phyloP scores from a whole-genome alignment of 2,797 vertebrate genomes.

The Onychomys arenicola region DNA sequence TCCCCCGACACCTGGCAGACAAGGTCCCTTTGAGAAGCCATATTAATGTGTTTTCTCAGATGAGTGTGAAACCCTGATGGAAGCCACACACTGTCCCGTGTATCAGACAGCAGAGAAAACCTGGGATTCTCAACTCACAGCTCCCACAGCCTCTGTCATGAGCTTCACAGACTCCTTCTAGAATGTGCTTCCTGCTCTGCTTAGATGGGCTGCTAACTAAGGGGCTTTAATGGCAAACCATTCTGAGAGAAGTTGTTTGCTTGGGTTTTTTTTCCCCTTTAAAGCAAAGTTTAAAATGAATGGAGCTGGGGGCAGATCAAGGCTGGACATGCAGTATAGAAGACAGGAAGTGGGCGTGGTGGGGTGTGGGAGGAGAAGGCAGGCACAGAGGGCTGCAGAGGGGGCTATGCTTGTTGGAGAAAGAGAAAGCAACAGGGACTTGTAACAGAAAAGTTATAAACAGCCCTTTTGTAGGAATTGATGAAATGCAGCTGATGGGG shows the following conservation, averaged over 20 bases:
- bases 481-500: too few relatives aligned
- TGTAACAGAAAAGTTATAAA: not conserved
- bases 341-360: not conserved
- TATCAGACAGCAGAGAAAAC: not conserved
- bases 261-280: not conserved
- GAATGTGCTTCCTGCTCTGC: not conserved
- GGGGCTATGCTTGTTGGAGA: not conserved
- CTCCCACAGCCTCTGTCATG: too few relatives aligned
- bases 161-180: not conserved
- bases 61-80: not conserved
- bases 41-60: not conserved
- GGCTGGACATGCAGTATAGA: not conserved
- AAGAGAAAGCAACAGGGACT: not conserved
- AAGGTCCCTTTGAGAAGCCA: not conserved
- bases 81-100: not conserved
- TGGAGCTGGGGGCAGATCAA: not conserved
- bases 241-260: not conserved
- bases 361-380: accelerated
- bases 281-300: not conserved
- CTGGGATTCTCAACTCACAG: not conserved
- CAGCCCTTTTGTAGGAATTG: not conserved
- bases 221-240: not conserved
- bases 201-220: not conserved
- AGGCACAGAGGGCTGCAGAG: not conserved
- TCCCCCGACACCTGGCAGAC: not conserved